phyloP scores from a whole-genome alignment of 2,888 invertebrate genomes.

The Kuschelorhynchus macadamiae region DNA sequence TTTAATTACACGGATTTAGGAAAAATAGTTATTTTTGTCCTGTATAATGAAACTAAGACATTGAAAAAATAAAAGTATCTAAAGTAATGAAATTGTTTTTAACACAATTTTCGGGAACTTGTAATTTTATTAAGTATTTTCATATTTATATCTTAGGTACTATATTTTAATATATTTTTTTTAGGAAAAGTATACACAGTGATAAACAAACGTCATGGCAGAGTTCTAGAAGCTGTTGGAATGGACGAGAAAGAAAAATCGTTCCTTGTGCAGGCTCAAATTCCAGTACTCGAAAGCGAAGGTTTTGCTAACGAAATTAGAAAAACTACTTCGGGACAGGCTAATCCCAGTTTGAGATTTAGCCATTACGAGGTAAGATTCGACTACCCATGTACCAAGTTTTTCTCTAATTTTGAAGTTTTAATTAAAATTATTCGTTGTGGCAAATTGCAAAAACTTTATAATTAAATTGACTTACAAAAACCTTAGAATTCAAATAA shows the following conservation, averaged over 20 bases:
- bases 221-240: constrained; percentile 87
- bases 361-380: constrained; percentile 95
- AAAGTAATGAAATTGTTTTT: too few species aligned
- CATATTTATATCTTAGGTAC: too few species aligned
- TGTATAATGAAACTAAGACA: too few species aligned
- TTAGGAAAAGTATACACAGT: constrained; percentile 92
- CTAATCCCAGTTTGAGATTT: constrained; percentile 90
- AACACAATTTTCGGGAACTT: too few species aligned
- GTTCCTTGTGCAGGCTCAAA: constrained; percentile 88
- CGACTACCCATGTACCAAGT: too few species aligned
- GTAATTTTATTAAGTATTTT: background rate
- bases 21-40: too few species aligned
- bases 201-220: constrained; percentile 88
- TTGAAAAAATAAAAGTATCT: too few species aligned
- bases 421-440: too few species aligned
- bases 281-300: constrained; percentile 98
- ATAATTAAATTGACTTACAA: background rate
- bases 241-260: constrained; percentile 91
- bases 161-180: constrained; percentile 11
- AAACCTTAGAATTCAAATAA: constrained; percentile 1
- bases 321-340: constrained; percentile 95
- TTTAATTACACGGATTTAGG: too few species aligned
- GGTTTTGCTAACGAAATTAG: constrained; percentile 94
- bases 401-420: too few species aligned
- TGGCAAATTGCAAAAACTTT: too few species aligned